Evolutionary conservation across 2,888 invertebrate species (phyloP).

Genomic region (Drosophila barbarae): DNA sequence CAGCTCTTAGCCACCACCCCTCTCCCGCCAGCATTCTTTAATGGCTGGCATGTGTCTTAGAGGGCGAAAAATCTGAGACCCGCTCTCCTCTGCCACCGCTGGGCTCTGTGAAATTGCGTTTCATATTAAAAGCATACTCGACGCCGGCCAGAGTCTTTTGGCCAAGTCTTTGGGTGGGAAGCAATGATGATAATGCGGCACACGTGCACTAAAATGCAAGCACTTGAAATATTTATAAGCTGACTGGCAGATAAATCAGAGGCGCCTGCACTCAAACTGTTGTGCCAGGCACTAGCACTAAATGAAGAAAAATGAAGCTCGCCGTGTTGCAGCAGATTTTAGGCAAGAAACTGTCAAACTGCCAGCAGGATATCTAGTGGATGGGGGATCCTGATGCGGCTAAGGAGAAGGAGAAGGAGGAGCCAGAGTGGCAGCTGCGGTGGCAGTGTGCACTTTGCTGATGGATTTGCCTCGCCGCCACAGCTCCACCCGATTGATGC

Average conservation of each 20-base stretch:
- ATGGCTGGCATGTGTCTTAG: slow-evolving; percentile 44
- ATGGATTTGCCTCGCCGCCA: slow-evolving; percentile 44
- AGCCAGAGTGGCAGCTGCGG: background rate
- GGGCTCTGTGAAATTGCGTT: slow-evolving; percentile 43
- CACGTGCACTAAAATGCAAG: slow-evolving; percentile 73
- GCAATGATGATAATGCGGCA: slow-evolving; percentile 68
- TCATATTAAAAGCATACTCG: slow-evolving; percentile 53
- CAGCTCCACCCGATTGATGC: slow-evolving; percentile 57
- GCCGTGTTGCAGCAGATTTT: slow-evolving; percentile 42
- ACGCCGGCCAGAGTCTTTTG: slow-evolving; percentile 10
- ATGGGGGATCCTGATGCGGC: background rate
- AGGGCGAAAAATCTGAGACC: slow-evolving; percentile 43
- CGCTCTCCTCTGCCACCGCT: slow-evolving; percentile 19
- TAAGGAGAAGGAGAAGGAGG: slow-evolving; percentile 1
- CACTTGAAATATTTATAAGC: slow-evolving; percentile 74
- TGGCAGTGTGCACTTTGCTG: slow-evolving; percentile 50
- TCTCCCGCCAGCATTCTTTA: slow-evolving; percentile 24
- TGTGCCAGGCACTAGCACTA: slow-evolving; percentile 39
- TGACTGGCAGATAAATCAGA: slow-evolving; percentile 65
- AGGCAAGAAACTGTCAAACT: slow-evolving; percentile 47
- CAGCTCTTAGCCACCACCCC: slow-evolving; percentile 5
- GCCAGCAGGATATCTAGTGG: slow-evolving; percentile 20
- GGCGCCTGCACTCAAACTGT: slow-evolving; percentile 41
- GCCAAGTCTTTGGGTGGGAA: slow-evolving; percentile 11
- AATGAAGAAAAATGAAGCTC: slow-evolving; percentile 67